Conservation (phyloP, 2,113 vertebrate genomes). For the Chrysemys picta region DNA sequence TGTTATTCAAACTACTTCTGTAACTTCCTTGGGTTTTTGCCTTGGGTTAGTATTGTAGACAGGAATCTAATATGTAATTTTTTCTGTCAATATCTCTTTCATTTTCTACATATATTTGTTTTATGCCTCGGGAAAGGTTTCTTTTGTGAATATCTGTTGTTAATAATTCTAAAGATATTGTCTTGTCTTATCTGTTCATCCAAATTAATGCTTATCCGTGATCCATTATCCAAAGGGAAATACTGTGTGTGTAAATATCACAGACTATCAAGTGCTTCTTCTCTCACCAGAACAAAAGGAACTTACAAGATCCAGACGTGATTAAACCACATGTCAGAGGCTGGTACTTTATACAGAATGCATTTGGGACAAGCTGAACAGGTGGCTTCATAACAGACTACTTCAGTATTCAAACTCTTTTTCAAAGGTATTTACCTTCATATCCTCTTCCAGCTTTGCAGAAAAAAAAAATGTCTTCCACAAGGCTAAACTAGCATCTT, state of each 20-base stretch:
- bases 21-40: slow-evolving; percentile 30
- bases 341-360: neutral
- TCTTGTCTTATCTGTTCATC: slow-evolving; percentile 15
- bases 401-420: neutral
- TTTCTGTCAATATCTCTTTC: slow-evolving; percentile 62
- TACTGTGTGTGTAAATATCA: neutral
- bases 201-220: slow-evolving; percentile 27
- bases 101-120: slow-evolving; percentile 33
- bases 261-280: neutral
- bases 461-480: neutral
- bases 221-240: slow-evolving; percentile 28
- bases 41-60: slow-evolving; percentile 39
- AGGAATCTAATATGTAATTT: slow-evolving; percentile 37
- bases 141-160: neutral
- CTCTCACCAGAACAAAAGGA: neutral
- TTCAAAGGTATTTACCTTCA: neutral
- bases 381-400: neutral
- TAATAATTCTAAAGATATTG: slow-evolving; percentile 42
- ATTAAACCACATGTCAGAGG: neutral
- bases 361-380: neutral
- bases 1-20: neutral
- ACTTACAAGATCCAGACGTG: neutral
- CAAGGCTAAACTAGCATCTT: neutral
- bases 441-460: neutral
- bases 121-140: neutral